Conservation (phyloP, 1,140 invertebrate genomes). For the Papilio machaon region DNA sequence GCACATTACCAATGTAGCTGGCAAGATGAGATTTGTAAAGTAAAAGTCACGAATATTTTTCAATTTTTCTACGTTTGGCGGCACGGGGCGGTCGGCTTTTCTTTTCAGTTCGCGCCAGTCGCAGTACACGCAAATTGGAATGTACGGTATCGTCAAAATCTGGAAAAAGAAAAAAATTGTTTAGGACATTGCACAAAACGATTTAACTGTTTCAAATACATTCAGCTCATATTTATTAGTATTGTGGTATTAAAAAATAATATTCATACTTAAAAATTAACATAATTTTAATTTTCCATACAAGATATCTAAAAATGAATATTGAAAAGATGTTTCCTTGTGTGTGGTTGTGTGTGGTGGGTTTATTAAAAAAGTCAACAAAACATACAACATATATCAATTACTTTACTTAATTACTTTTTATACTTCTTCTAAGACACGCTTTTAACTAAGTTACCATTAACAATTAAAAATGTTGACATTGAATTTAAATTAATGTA, state of each 20-base stretch:
- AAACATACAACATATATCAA: neutral
- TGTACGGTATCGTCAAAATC: slow-evolving; percentile 55
- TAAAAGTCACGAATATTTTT: slow-evolving; percentile 54
- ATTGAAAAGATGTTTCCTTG: neutral
- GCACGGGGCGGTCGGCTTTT: slow-evolving; percentile 28
- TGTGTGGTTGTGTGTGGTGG: too few relatives aligned
- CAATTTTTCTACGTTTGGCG: slow-evolving; percentile 49
- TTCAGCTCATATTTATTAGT: neutral
- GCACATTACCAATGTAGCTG: slow-evolving; percentile 57
- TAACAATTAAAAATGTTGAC: neutral
- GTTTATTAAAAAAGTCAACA: neutral
- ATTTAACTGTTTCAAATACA: slow-evolving; percentile 20
- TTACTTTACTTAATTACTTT: neutral
- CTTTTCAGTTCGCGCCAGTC: slow-evolving; percentile 55
- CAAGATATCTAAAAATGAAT: neutral
- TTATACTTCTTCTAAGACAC: neutral
- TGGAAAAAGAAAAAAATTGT: slow-evolving; percentile 50
- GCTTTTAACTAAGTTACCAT: neutral
- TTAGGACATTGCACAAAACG: neutral
- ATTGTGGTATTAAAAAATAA: neutral
- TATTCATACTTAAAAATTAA: too few relatives aligned
- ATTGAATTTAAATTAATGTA: slow-evolving; percentile 3
- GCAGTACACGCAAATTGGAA: slow-evolving; percentile 56
- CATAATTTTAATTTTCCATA: too few relatives aligned
- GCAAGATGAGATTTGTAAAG: slow-evolving; percentile 62